These are phyloP conservation scores for Phymatocera aterrima DNA, from an alignment of 2,888 invertebrate genomes.

Conservation along the genomic window DNA sequence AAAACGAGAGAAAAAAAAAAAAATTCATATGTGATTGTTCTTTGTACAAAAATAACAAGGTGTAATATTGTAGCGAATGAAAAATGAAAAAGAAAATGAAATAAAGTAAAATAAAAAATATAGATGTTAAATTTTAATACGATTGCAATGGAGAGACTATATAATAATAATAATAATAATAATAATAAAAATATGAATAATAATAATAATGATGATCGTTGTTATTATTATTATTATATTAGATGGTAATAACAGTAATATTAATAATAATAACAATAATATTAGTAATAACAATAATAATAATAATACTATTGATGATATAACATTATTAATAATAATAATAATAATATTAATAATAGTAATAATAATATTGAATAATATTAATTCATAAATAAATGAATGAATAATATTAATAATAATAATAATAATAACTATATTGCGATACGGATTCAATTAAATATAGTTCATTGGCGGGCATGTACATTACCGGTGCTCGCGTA, in stretches of 20 bases:
- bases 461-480: constrained; percentile 74
- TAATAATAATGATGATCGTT: background rate
- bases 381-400: constrained; percentile 58
- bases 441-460: constrained; percentile 56
- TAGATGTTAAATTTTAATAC: constrained; percentile 75
- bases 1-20: constrained; percentile 49
- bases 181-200: background rate
- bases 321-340: background rate
- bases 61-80: constrained; percentile 75
- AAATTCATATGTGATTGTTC: constrained; percentile 80
- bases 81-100: background rate
- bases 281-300: background rate
- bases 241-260: background rate
- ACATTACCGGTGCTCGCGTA: constrained; percentile 72
- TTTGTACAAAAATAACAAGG: constrained; percentile 79
- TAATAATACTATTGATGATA: constrained; percentile 3
- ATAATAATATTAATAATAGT: constrained; percentile 20
- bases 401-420: constrained; percentile 8
- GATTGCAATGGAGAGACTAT: constrained; percentile 72
- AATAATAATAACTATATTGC: constrained; percentile 21
- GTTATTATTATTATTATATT: background rate
- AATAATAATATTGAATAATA: constrained; percentile 46
- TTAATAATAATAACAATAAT: constrained; percentile 16
- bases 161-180: constrained; percentile 51
- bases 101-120: constrained; percentile 57